phyloP scores from a whole-genome alignment of 2,113 vertebrate species.

The Elaphurus davidianus region DNA sequence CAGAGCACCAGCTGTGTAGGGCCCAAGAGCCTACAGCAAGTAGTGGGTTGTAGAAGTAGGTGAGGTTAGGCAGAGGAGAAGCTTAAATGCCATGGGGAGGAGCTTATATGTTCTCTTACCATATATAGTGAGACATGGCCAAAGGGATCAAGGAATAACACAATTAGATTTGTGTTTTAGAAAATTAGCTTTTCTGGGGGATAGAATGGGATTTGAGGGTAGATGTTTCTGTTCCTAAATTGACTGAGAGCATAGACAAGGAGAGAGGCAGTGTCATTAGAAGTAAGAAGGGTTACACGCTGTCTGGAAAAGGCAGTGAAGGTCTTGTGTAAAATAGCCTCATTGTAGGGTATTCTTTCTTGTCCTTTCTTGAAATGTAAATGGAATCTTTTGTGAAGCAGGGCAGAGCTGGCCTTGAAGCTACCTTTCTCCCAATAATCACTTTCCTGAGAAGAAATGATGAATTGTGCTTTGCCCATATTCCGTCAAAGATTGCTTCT shows the following conservation, averaged over 20 bases:
- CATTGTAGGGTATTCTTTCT: background rate
- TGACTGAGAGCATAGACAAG: background rate
- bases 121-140: background rate
- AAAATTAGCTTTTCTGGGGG: background rate
- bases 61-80: background rate
- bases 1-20: background rate
- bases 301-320: background rate
- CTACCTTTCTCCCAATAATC: conserved; percentile 51
- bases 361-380: conserved; percentile 49
- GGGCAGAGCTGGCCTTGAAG: conserved; percentile 51
- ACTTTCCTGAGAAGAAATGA: conserved; percentile 50
- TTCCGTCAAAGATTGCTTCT: conserved; percentile 58
- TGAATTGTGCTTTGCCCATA: conserved; percentile 52
- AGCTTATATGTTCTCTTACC: background rate
- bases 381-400: conserved; percentile 46
- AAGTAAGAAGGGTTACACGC: background rate
- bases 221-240: background rate
- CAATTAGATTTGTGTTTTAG: background rate
- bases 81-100: background rate
- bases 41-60: background rate
- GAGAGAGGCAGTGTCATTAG: conserved; percentile 5
- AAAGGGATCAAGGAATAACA: background rate
- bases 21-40: background rate
- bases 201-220: background rate
- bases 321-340: background rate